These are phyloP conservation scores for Ophion slaviceki DNA, from an alignment of 2,888 invertebrate genomes.

Conservation along the genomic window DNA sequence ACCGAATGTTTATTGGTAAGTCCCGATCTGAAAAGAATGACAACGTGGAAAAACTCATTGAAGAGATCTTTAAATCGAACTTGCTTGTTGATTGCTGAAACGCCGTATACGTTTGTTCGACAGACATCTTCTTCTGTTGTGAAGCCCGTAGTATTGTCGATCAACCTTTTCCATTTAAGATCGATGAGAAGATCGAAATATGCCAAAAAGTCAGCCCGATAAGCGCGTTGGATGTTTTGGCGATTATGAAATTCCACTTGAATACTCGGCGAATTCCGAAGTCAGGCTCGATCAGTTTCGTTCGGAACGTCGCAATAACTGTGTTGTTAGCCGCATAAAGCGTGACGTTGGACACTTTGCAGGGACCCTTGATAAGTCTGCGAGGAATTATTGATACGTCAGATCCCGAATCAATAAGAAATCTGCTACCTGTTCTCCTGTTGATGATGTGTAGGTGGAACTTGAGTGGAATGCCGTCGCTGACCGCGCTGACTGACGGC, in stretches of 20 bases:
- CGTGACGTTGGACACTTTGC: neutral
- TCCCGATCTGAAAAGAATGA: conserved; percentile 31
- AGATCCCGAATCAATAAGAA: conserved; percentile 64
- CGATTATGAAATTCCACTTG: no score
- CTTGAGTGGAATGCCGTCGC: conserved; percentile 4
- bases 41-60: conserved; percentile 20
- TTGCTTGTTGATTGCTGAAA: neutral
- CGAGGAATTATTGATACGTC: conserved; percentile 45
- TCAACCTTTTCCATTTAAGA: conserved; percentile 27
- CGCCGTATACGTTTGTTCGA: neutral
- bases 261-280: conserved; percentile 44
- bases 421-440: conserved; percentile 26
- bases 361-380: neutral
- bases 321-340: conserved; percentile 57
- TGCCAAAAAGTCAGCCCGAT: conserved; percentile 62
- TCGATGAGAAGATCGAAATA: conserved; percentile 57
- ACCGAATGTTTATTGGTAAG: conserved; percentile 58
- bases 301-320: conserved; percentile 49
- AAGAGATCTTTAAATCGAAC: conserved; percentile 16
- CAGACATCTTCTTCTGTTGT: conserved; percentile 10
- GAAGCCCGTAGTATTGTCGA: conserved; percentile 27
- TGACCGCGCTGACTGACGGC: conserved; percentile 45
- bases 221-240: conserved; percentile 28
- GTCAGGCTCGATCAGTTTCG: conserved; percentile 41
- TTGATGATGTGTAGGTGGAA: conserved; percentile 52